Percentiles rank a stretch among this genome's conserved stretches.
phyloP scores from a whole-genome alignment of 2,888 invertebrate genomes.

The Ernsta delagoae region DNA sequence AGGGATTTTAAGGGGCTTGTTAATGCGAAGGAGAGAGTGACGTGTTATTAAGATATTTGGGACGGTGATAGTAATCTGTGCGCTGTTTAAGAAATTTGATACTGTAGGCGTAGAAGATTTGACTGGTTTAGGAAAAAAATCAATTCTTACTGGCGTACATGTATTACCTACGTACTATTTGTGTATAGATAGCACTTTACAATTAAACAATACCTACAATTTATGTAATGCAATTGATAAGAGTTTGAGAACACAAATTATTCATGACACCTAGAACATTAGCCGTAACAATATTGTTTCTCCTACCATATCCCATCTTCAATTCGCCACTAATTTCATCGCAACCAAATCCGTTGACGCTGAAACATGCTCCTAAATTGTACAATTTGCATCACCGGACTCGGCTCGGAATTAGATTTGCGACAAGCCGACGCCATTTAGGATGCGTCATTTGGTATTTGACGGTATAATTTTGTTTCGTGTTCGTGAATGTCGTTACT shows the following conservation, averaged over 20 bases:
- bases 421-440: constrained; percentile 48
- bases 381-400: constrained; percentile 54
- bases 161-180: no score
- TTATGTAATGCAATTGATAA: no score
- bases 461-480: constrained; percentile 23
- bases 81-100: no score
- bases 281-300: neutral
- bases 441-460: constrained; percentile 21
- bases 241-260: no score
- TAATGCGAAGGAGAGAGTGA: neutral
- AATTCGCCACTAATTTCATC: neutral
- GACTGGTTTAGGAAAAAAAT: no score
- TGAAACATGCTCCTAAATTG: constrained; percentile 40
- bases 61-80: neutral
- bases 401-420: constrained; percentile 67
- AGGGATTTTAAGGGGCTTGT: constrained; percentile 9
- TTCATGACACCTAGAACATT: no score
- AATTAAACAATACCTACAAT: no score
- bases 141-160: no score
- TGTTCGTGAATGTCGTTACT: constrained; percentile 5
- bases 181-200: no score
- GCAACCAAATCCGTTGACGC: neutral
- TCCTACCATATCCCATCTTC: neutral
- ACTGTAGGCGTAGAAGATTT: no score
- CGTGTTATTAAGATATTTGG: neutral